phyloP scores from a whole-genome alignment of 2,797 vertebrate genomes.

The Parambassis ranga region DNA sequence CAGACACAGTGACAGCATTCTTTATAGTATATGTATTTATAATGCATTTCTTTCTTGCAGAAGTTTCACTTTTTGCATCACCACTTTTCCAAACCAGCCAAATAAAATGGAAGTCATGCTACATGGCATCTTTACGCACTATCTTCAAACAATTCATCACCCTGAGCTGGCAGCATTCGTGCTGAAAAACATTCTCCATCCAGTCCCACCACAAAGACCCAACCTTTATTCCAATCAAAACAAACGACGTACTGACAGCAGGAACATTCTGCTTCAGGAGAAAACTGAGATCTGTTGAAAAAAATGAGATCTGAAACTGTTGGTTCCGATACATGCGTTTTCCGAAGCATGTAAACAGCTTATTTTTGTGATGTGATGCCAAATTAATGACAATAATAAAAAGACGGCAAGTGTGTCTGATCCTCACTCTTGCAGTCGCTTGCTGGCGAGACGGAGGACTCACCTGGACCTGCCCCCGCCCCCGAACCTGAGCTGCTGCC shows the following conservation, averaged over 20 bases:
- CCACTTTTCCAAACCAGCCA: no score
- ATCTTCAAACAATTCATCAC: neutral
- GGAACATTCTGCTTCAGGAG: neutral
- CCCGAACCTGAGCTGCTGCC: conserved; percentile 82
- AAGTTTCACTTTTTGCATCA: no score
- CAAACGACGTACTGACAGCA: neutral
- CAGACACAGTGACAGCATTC: no score
- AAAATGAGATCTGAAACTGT: neutral
- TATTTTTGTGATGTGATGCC: neutral
- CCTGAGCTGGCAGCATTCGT: neutral
- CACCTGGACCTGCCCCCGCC: conserved; percentile 82
- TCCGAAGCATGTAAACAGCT: conserved; percentile 15
- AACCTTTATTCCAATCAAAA: neutral
- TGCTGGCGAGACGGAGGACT: conserved; percentile 65
- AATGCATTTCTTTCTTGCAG: neutral
- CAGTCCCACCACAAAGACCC: neutral
- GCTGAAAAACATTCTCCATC: neutral
- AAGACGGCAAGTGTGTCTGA: conserved; percentile 11
- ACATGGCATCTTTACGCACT: no score
- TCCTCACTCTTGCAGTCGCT: conserved; percentile 31
- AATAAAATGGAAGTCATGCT: no score
- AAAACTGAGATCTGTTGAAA: neutral
- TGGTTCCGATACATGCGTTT: neutral
- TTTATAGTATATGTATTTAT: no score
- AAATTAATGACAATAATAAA: neutral